A percentile compares a stretch with the other conserved stretches of the same genome.
phyloP scores from a whole-genome alignment of 2,888 invertebrate species.

The Quadroppia sp. region DNA sequence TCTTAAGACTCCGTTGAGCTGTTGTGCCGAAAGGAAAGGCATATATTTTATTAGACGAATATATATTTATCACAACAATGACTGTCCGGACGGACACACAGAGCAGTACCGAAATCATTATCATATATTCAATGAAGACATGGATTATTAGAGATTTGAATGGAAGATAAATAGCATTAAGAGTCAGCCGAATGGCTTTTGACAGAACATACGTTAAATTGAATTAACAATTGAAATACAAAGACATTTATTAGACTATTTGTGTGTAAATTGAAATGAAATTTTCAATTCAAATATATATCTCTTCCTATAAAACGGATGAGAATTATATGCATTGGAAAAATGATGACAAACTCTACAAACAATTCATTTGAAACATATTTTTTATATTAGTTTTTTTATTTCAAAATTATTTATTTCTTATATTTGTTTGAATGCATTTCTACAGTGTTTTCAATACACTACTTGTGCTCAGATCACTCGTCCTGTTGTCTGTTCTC shows the following conservation, averaged over 20 bases:
- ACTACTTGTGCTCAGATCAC: conserved; percentile 4
- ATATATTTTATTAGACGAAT: neutral
- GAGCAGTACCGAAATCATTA: neutral
- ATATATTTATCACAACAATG: neutral
- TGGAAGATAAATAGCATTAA: neutral
- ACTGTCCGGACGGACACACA: neutral
- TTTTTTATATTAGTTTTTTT: neutral
- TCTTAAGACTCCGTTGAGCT: neutral
- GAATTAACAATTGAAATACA: neutral
- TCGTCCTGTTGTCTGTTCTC: neutral
- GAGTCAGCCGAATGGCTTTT: neutral
- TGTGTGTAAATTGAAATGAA: neutral
- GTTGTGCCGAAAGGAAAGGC: neutral
- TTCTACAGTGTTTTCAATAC: neutral
- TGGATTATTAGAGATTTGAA: neutral
- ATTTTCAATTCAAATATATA: neutral
- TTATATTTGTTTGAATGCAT: neutral
- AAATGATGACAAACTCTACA: neutral
- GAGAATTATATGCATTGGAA: neutral
- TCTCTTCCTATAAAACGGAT: neutral
- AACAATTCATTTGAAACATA: neutral
- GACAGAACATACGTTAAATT: neutral
- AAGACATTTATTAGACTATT: neutral
- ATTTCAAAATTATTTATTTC: no score
- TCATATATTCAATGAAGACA: conserved; percentile 2